Percentiles rank a stretch among this genome's conserved stretches.
These are phyloP conservation scores for Psococerastis gibbosa DNA, from an alignment of 2,888 invertebrate genomes.

Conservation along the genomic window DNA sequence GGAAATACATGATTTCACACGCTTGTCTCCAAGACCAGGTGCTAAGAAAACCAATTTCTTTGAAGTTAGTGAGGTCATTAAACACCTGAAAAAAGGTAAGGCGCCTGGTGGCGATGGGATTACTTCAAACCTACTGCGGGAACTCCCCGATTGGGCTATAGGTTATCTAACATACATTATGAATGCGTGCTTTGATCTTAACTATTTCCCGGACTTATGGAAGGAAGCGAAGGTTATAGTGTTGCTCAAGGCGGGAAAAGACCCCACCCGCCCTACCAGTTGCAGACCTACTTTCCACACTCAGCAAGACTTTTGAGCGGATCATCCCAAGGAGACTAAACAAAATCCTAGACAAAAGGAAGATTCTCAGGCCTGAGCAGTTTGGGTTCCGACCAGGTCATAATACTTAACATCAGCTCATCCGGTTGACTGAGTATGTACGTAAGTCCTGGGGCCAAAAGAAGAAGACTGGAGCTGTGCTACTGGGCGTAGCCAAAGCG, in stretches of 20 bases:
- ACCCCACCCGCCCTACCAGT: too few relatives aligned
- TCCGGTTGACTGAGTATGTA: slow-evolving; percentile 17
- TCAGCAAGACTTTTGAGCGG: slow-evolving; percentile 19
- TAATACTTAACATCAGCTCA: too few relatives aligned
- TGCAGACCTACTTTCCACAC: slow-evolving; percentile 18
- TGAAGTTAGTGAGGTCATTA: neutral
- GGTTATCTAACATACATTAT: slow-evolving; percentile 4
- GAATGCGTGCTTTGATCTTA: slow-evolving; percentile 2
- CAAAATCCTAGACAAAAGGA: slow-evolving; percentile 18
- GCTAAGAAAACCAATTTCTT: neutral
- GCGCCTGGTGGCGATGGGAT: neutral
- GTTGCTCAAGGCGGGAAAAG: slow-evolving; percentile 19
- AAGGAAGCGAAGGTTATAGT: slow-evolving; percentile 18
- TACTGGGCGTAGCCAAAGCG: slow-evolving; percentile 21
- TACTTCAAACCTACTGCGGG: neutral
- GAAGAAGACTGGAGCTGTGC: slow-evolving; percentile 18
- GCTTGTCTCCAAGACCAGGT: neutral
- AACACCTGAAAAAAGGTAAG: neutral
- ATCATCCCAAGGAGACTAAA: slow-evolving; percentile 16
- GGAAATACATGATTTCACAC: neutral
- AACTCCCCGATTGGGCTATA: slow-evolving; percentile 3
- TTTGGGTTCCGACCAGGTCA: too few relatives aligned
- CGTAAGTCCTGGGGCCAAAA: slow-evolving; percentile 17
- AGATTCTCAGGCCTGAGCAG: too few relatives aligned
- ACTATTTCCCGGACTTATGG: slow-evolving; percentile 17